Evolutionary conservation across 2,797 vertebrate genomes (phyloP), one percentile per base, ranked within the genome.

Genomic region (Sebastolobus alascanus): DNA sequence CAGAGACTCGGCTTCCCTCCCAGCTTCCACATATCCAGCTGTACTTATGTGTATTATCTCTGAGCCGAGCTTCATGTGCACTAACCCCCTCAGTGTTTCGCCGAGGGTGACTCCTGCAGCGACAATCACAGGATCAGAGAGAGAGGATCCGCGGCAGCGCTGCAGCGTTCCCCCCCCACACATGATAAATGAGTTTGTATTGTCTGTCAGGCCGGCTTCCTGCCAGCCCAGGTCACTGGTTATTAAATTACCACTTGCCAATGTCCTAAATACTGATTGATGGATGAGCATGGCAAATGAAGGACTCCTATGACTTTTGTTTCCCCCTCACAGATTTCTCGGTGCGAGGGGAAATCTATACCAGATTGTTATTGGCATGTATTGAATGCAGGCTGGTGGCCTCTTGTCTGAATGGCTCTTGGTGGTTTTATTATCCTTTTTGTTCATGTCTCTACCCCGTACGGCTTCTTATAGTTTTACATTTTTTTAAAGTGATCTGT

Each of bases 181-280:
- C 55, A 80, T 98, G 97, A 99, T 97, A 97, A 98, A 98, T 97
- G 97, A 97, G 96, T 97, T 97, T 97, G 97, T 94, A 98, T 98
- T 97, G 97, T 98, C 97, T 97, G 96, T 97, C 97, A 96, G 96
- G 95, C 95, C 94, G 94, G 96, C 97, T 97, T 98, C 96, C 97
- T 97, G 97, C 96, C 96, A 97, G 97, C 95, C 94, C 96, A 96
- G 97, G 97, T 97, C 97, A 97, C 94, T 98, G 96, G 92, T 97
- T 97, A 98, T 98, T 97, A 98, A 97, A 98, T 98, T 97, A 98
- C 96, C 96, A 97, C 97, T 97, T 97, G 97, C 98, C 97, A 98
- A 97, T 98, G 97, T 96, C 97, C 96, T 97, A 97, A 97, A 97
- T 95, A 95, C 95, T 97, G 97, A 98, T 97, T 98, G 97, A 99